Evolutionary conservation across 2,113 vertebrate species (phyloP), one percentile per base, ranked within the genome.

Genomic region (Epinephelus lanceolatus): DNA sequence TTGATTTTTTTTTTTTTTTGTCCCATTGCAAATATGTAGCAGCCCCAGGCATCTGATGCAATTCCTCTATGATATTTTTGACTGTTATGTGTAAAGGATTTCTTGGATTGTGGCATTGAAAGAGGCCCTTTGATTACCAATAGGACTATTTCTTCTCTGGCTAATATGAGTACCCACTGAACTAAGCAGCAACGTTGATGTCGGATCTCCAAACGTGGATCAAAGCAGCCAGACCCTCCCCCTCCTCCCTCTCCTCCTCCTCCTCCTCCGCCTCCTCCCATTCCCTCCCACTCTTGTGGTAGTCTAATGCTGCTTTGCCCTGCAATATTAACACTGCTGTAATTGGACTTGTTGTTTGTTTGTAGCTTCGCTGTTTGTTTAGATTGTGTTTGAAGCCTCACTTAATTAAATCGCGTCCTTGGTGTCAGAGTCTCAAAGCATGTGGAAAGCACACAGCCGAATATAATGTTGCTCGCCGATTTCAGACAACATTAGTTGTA

Each of bases 301-400:
- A 52, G 70, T 75, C 81, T 74, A 76, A 78, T 78, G 71, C 82
- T 88, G 88, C 73, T 78, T 86, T 89, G 84, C 85, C 86, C 84
- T 90, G 87, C 85, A 90, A 45, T 92, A 88, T 88, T 91, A 93
- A 89, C 87, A 84, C 66, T 55, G 74, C 86, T 86, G 83, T 90
- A 92, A 93, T 92, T 93, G 87, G 77, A 89, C 88, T 84, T 91
- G 85, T 86, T 90, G 89, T 89, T 92, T 92, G 89, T 92, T 89
- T 90, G 83, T 87, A 82, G 85, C 84, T 74, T 71, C 73, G 76
- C 72, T 90, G 91, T 91, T 93, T 93, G 86, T 88, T 91, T 91
- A 84, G 76, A 86, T 88, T 75, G 82, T 77, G 90, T 93, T 92
- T 93, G 90, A 94, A 91, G 88, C 83, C 75, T 79, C 4, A 56